Base-by-base conservation (phyloP, 1,140 invertebrate genomes). In the Vanessa atalanta region DNA sequence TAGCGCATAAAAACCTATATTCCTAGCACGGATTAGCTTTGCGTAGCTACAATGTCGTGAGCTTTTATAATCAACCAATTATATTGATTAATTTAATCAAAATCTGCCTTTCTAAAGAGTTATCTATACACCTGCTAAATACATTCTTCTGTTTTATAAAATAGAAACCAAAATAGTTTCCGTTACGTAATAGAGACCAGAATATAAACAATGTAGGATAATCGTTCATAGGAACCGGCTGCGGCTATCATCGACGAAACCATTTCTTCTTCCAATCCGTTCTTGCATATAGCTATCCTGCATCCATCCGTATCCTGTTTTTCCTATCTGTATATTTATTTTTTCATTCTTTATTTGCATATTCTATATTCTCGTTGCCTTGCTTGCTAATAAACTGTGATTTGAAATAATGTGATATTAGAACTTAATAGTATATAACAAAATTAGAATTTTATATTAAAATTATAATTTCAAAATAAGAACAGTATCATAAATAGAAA, bases 211-310 rank as follows among this genome's bases (percentile, higher is more conserved):
- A 23, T 50, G 20, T 72, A 71, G 69, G 73, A 65, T 47, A 73
- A 66, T 84, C 80, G 85, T 84, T 78, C 63, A 53, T 90, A 91
- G 88, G 90, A 86, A 91, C 88, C 88, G 89, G 88, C 89, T 89
- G 90, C 90, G 90, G 88, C 90, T 91, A 90, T 92, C 90, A 91
- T 91, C 88, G 87, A 90, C 86, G 83, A 87, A 82, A 85, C 88
- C 86, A 83, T 86, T 82, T 83, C 84, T 82, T 83, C 76, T 74
- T 85, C 83, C 85, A 73, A 51, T 84, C 86, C 84, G 69, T 84
- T 84, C 88, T 77, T 77, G 85, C 88, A 87, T 85, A 79, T 85
- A 75, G 84, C 79, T 70, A 61, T 69, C 80, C 83, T 77, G 20
- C 63, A 16, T 79, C 87, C 85, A 67, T 79, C 80, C 87, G 53